Base-by-base conservation (phyloP, 2,113 vertebrate species). In the Amphilophus citrinellus region DNA sequence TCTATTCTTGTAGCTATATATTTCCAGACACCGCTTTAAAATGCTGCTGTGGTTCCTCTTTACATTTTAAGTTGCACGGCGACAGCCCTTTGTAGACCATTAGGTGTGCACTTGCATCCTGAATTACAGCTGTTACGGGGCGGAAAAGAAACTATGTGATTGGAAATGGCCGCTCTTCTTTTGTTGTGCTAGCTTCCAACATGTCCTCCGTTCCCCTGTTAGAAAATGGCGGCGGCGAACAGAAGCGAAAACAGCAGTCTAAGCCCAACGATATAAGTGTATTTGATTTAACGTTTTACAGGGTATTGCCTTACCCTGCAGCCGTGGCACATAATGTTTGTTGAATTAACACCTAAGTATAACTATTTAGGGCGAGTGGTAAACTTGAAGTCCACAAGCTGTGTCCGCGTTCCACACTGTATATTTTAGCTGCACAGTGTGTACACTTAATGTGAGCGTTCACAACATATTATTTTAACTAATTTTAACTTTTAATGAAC, bases 151-250 rank as follows among this genome's bases (percentile, higher is more conserved):
- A 27, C 57, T 79, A 18, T 73, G 76, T 76, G 79, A 83, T 84
- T 96, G 96, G 96, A 98, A 99, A 99, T 99, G 98, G 98, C 98
- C 98, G 98, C 97, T 97, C 95, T 94, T 97, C 97, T 98, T 98
- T 99, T 99, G 97, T 97, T 97, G 91, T 97, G 93, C 97, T 96
- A 96, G 96, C 97, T 97, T 96, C 96, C 96, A 98, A 98, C 97
- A 99, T 99, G 98, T 98, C 98, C 96, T 97, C 97, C 97, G 96
- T 39, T 95, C 14, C 47, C 95, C 94, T 88, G 95, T 93, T 96
- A 99, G 97, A 99, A 99, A 99, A 99, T 99, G 98, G 98, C 98
- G 98, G 98, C 96, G 93, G 95, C 92, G 93, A 92, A 92, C 94
- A 83, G 82, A 91, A 93, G 95, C 96, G 92, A 96, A 96, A 96